These are phyloP conservation scores for Lycopodina hypogea DNA, from an alignment of 37 sponge, comb jelly and placozoan genomes.

Conservation along the genomic window DNA sequence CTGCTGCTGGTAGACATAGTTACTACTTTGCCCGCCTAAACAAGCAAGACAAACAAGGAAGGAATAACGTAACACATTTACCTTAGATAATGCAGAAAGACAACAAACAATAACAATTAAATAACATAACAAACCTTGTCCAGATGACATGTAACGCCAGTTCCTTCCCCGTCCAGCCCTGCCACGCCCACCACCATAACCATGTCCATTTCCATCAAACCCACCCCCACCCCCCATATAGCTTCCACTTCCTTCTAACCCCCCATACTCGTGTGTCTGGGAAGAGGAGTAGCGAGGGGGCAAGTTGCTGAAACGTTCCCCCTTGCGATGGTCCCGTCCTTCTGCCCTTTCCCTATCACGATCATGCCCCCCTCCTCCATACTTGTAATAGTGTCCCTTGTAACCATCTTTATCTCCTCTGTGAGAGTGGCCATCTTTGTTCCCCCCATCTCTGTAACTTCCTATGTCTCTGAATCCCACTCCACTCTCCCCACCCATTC, in stretches of 20 bases:
- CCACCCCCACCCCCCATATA: not conserved
- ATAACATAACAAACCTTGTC: not conserved
- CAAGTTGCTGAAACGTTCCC: slow-evolving; percentile 36
- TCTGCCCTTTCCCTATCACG: slow-evolving; percentile 18
- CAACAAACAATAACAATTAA: not conserved
- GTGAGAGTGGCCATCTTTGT: slow-evolving; percentile 1
- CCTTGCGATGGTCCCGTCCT: slow-evolving; percentile 1
- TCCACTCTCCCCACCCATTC: slow-evolving; percentile 11
- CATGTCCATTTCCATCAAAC: slow-evolving; percentile 14
- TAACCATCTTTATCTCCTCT: slow-evolving; percentile 15
- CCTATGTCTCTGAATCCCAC: not conserved
- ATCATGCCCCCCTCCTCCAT: slow-evolving; percentile 4
- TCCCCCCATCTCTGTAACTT: not conserved
- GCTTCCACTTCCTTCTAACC: slow-evolving; percentile 3
- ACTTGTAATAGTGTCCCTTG: not conserved
- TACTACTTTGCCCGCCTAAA: not conserved
- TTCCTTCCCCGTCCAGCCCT: slow-evolving; percentile 41
- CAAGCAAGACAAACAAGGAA: not conserved
- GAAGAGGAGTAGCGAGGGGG: slow-evolving; percentile 35
- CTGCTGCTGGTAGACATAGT: slow-evolving; percentile 15
- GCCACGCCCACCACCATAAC: slow-evolving; percentile 18
- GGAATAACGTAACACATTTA: not conserved
- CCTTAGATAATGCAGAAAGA: too few relatives aligned
- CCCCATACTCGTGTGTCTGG: slow-evolving; percentile 4
- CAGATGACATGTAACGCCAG: slow-evolving; percentile 12